phyloP scores from a whole-genome alignment of 2,888 invertebrate genomes.

The Tetrapedia diversipes region DNA sequence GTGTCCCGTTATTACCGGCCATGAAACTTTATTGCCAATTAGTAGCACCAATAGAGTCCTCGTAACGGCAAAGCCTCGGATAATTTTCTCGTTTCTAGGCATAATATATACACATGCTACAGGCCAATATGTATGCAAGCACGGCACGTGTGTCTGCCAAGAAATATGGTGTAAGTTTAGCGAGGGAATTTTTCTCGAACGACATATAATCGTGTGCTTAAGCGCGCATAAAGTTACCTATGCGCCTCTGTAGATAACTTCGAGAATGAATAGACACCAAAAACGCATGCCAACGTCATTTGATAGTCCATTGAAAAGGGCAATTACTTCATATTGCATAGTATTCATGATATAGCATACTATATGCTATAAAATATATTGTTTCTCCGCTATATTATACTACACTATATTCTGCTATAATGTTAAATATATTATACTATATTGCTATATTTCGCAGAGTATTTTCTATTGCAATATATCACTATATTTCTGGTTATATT shows the following conservation, averaged over 20 bases:
- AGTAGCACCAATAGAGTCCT: background rate
- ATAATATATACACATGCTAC: background rate
- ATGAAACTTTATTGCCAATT: background rate
- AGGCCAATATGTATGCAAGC: slow-evolving; percentile 1
- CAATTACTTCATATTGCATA: too few relatives aligned
- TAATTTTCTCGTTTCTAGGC: slow-evolving; percentile 11
- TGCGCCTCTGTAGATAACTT: background rate
- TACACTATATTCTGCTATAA: too few relatives aligned
- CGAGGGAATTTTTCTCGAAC: slow-evolving; percentile 10
- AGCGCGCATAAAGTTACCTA: background rate
- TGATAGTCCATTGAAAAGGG: too few relatives aligned
- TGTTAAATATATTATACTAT: too few relatives aligned
- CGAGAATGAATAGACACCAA: background rate
- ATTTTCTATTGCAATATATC: too few relatives aligned
- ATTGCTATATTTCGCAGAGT: too few relatives aligned
- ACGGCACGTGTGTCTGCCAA: background rate
- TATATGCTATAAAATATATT: too few relatives aligned
- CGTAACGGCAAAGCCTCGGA: background rate
- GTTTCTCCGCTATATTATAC: too few relatives aligned
- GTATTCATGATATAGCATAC: too few relatives aligned
- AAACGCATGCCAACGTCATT: too few relatives aligned
- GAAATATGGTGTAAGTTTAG: slow-evolving; percentile 8
- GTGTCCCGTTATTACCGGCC: background rate
- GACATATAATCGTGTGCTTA: background rate
- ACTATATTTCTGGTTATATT: too few relatives aligned